These are phyloP conservation scores for Malurus elegans DNA, from an alignment of 2,113 vertebrate genomes.

Conservation along the genomic window DNA sequence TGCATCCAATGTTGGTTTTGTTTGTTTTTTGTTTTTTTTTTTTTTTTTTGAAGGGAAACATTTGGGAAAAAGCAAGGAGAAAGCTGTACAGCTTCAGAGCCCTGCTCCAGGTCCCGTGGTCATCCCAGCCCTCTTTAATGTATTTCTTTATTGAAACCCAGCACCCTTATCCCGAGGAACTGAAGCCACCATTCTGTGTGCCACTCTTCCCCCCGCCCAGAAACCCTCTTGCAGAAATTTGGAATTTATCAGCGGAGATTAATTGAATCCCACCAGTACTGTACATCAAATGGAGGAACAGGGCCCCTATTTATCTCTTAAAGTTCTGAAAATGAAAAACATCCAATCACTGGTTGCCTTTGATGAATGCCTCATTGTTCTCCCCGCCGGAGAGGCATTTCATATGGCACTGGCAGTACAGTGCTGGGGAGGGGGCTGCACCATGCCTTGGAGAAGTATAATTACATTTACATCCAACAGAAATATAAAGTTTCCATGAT, in stretches of 20 bases:
- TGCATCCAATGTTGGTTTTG: neutral
- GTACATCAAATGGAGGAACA: constrained; percentile 66
- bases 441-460: neutral
- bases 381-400: constrained; percentile 56
- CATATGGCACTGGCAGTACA: constrained; percentile 51
- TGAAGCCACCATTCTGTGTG: neutral
- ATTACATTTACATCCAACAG: constrained; percentile 24
- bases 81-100: neutral
- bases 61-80: neutral
- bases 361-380: constrained; percentile 70
- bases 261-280: constrained; percentile 62
- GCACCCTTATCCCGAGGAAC: neutral
- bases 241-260: constrained; percentile 62
- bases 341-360: constrained; percentile 63
- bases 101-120: neutral
- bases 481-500: constrained; percentile 28
- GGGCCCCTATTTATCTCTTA: constrained; percentile 67
- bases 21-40: no score
- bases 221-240: constrained; percentile 20
- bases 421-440: neutral
- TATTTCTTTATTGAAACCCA: neutral
- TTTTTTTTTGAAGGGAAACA: neutral
- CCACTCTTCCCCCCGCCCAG: neutral
- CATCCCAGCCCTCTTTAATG: neutral
- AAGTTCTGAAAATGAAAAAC: constrained; percentile 71